Conservation (phyloP, 2,797 vertebrate genomes). For the Dicrostonyx torquatus region DNA sequence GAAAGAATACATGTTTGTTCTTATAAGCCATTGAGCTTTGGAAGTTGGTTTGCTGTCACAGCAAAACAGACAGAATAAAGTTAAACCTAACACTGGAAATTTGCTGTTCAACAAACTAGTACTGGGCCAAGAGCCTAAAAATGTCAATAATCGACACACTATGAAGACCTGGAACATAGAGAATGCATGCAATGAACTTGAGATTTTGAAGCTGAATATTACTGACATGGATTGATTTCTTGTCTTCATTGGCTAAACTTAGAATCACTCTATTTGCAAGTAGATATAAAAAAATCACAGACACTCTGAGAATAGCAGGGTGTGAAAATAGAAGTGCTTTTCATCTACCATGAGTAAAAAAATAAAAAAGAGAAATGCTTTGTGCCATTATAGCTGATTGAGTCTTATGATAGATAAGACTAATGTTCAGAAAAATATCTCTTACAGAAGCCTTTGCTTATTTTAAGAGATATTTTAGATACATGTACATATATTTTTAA, state of each 20-base stretch:
- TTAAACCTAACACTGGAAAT: neutral
- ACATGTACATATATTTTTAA: neutral
- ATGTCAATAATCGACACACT: neutral
- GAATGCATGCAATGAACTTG: neutral
- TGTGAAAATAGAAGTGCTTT: conserved; percentile 8
- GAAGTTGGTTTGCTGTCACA: neutral
- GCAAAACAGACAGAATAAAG: neutral
- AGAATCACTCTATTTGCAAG: neutral
- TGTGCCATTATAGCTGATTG: neutral
- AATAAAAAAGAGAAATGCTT: neutral
- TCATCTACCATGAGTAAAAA: neutral
- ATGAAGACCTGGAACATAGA: neutral
- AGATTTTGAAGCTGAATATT: neutral
- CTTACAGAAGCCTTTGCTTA: neutral
- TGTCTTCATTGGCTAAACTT: neutral
- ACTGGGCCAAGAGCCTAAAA: neutral
- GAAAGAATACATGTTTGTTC: neutral
- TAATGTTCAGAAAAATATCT: neutral
- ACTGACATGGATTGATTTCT: neutral
- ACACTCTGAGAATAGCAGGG: neutral
- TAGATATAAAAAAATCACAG: neutral
- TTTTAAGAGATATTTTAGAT: neutral
- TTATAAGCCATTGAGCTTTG: neutral
- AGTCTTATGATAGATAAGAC: neutral
- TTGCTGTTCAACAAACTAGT: neutral